These are phyloP conservation scores for Drosophila novamexicana DNA, from an alignment of 1,140 invertebrate species.

Conservation along the genomic window DNA sequence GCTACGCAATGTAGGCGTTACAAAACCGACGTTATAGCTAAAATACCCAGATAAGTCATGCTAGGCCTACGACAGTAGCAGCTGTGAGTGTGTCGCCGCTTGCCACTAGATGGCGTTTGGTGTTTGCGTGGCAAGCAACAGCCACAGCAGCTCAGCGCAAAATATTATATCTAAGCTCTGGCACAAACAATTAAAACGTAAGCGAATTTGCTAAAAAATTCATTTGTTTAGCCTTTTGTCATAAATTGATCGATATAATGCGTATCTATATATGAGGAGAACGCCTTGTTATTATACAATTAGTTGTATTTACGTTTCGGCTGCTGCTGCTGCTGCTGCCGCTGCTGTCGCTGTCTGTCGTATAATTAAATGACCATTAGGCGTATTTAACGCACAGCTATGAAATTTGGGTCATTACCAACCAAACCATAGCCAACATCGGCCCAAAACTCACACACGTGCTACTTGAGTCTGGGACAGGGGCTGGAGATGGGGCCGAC, in stretches of 20 bases:
- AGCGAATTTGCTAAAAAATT: constrained; percentile 37
- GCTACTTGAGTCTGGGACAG: constrained; percentile 38
- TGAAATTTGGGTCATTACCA: constrained; percentile 81
- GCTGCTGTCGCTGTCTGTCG: constrained; percentile 69
- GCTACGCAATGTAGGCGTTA: background rate
- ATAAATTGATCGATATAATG: constrained; percentile 25
- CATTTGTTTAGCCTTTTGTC: constrained; percentile 33
- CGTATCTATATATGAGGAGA: constrained; percentile 17
- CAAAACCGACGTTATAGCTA: background rate
- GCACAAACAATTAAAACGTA: constrained; percentile 32
- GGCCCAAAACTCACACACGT: constrained; percentile 69
- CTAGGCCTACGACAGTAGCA: constrained; percentile 13
- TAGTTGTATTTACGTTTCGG: constrained; percentile 74
- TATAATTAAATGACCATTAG: constrained; percentile 81
- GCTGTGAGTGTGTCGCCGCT: background rate
- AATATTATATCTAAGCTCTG: background rate
- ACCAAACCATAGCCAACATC: constrained; percentile 40
- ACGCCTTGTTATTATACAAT: constrained; percentile 75
- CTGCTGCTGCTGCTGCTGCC: constrained; percentile 7
- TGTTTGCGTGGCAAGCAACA: background rate
- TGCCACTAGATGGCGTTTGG: constrained; percentile 26
- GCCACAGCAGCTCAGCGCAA: background rate
- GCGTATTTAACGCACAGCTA: constrained; percentile 68
- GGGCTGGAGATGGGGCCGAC: constrained; percentile 8
- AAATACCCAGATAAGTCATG: background rate